Evolutionary conservation across 2,113 vertebrate genomes (phyloP).

Genomic region (Nasalis larvatus): DNA sequence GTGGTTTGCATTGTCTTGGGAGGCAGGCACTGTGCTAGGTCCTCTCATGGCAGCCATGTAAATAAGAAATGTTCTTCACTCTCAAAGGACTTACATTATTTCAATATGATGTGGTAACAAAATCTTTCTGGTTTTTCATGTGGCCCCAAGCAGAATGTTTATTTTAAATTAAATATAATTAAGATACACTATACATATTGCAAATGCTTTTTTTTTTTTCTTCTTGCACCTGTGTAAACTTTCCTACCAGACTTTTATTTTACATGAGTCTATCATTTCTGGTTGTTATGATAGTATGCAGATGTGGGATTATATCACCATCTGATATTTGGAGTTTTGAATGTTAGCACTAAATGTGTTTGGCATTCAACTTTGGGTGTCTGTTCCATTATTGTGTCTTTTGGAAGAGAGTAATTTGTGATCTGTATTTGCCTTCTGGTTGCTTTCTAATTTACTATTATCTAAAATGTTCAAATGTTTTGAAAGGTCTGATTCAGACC

Average conservation of each 20-base stretch:
- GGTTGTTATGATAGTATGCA: background rate
- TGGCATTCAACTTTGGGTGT: background rate
- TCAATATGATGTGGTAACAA: background rate
- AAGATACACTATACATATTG: background rate
- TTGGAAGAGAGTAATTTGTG: background rate
- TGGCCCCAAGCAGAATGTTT: background rate
- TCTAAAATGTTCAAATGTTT: background rate
- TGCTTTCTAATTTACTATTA: constrained; percentile 16
- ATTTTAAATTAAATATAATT: background rate
- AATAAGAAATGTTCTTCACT: background rate
- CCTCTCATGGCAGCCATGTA: background rate
- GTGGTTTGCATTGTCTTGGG: background rate
- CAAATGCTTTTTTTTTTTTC: background rate
- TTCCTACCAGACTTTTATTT: constrained; percentile 3
- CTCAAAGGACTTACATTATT: background rate
- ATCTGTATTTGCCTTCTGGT: background rate
- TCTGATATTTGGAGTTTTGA: background rate
- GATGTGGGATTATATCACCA: background rate
- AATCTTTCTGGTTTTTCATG: background rate
- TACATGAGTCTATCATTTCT: background rate
- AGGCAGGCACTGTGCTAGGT: background rate
- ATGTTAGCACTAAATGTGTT: background rate
- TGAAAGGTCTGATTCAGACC: background rate
- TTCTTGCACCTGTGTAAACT: background rate
- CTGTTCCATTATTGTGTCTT: background rate